Base-by-base conservation (phyloP, 1,140 invertebrate species). In the Hormaphis cornu region DNA sequence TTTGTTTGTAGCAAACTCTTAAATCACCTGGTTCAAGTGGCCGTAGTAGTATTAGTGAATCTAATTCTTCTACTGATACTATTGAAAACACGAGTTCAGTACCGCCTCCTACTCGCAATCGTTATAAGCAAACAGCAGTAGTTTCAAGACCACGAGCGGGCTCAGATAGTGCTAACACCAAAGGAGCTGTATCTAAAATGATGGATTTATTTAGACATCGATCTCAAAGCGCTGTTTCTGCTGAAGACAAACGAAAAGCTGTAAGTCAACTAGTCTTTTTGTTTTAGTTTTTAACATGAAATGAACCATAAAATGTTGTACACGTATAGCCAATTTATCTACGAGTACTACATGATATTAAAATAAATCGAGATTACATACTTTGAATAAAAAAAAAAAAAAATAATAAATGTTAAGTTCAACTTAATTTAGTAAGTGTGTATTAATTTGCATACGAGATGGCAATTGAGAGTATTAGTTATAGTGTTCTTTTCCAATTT, bases 201-300 rank as follows among this genome's bases (percentile, higher is more conserved):
- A 93, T 93, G 84, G 89, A 94, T 78, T 86, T 94, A 73, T 93
- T 94, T 76, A 83, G 90, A 48, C 86, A 89, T 75, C 82, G 90
- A 72, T 87, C 89, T 63, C 87, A 88, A 73, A 86, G 86, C 74
- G 84, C 84, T 54, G 80, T 85, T 56, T 83, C 83, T 54, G 83
- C 87, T 33, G 85, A 86, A 48, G 89, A 90, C 70, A 88, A 86
- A 77, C 78, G 87, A 61, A 86, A 86, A 82, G 85, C 86, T 81
- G 89, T 91, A 77, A 86, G 87, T 85, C 46, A 6, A 53, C 48
- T 44, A 59, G 44, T 71, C 74, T 44, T 73, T 73, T 69, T 70
- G 22, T 46, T 26, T 37, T 33, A 53, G 66, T 74, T 37, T 10
- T 10, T 18, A 56, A 16, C 20, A 12, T 16, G 28, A 30, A 14